Evolutionary conservation across 2,888 invertebrate species (phyloP).

Genomic region (Neoaliturus tenellus): DNA sequence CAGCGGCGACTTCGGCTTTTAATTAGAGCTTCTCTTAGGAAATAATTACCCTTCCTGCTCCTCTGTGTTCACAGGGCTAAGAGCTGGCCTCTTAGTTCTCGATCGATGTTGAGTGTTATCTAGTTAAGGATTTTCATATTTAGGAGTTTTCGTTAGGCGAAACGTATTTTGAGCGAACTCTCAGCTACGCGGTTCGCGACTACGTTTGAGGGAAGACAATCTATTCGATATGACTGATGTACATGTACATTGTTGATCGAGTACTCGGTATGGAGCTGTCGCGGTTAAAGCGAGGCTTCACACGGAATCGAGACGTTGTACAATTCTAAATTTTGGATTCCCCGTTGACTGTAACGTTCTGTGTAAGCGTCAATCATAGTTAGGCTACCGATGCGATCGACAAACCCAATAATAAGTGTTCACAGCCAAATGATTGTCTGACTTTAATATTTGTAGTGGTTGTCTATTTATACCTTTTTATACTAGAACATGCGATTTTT

Average conservation of each 20-base stretch:
- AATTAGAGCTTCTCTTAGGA: constrained; percentile 26
- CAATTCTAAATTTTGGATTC: not conserved
- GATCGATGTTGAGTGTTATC: constrained; percentile 8
- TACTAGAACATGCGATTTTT: constrained; percentile 39
- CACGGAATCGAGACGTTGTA: not conserved
- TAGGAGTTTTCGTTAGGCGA: not conserved
- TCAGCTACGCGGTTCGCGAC: not conserved
- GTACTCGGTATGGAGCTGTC: not conserved
- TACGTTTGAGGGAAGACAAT: not conserved
- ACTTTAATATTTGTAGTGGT: constrained; percentile 21
- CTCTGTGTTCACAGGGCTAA: constrained; percentile 31
- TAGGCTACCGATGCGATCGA: not conserved
- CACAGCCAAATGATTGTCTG: constrained; percentile 37
- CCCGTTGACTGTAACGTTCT: not conserved
- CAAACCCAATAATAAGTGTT: constrained; percentile 34
- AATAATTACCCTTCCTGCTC: constrained; percentile 11
- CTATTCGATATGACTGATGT: not conserved
- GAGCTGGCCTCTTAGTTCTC: constrained; percentile 45
- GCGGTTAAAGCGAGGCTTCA: not conserved
- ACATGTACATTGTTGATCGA: not conserved
- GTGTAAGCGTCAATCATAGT: not conserved
- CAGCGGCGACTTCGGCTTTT: constrained; percentile 54
- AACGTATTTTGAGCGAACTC: not conserved
- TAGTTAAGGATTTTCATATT: not conserved
- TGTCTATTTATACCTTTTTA: constrained; percentile 49